Base-by-base conservation (phyloP, 2,888 invertebrate genomes). In the Dolichopus griseipennis region DNA sequence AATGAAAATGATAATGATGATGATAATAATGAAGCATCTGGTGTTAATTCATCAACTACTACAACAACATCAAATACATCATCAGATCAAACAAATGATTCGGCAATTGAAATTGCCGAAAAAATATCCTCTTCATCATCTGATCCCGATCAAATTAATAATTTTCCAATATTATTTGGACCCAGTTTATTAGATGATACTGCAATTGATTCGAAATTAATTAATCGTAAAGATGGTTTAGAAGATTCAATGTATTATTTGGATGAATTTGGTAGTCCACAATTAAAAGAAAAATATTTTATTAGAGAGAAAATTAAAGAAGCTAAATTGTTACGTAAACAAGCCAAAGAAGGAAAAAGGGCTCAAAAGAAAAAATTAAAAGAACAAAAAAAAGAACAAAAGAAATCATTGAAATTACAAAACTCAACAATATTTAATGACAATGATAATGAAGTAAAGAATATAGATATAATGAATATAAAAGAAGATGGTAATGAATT, bases 191-290 rank as follows among this genome's bases (percentile, higher is more conserved):
- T 52, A 15, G 20, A 10, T 34, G 20, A n/a, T 37, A 74, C 73
- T 61, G 72, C 75, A 65, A 78, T 81, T 12, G 78, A 80, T 75
- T 72, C 77, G n/a, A 79, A 78, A 72, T 71, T 80, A 37, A 81
- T 81, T 66, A 81, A 81, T 72, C 78, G 78, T 70, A 78, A 76
- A 69, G 81, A 81, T 72, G 82, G 82, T 22, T 75, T 81, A 10
- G 78, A 79, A 69, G 79, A 81, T 67, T 78, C 79, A 64, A 79
- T 81, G 78, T 81, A 81, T 72, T 81, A 79, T 74, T 74, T 81
- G 70, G 81, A 81, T 68, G 81, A 81, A 69, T 79, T 79, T 64
- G 81, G 81, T 8, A 81, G 81, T 71, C 81, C 82, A 5, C 79
- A 79, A 68, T 71, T 81, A 70, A 75, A 80, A 9, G 78, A 80